Conservation (phyloP, 2,888 invertebrate genomes). For the Vannuccia rotundouncinata region DNA sequence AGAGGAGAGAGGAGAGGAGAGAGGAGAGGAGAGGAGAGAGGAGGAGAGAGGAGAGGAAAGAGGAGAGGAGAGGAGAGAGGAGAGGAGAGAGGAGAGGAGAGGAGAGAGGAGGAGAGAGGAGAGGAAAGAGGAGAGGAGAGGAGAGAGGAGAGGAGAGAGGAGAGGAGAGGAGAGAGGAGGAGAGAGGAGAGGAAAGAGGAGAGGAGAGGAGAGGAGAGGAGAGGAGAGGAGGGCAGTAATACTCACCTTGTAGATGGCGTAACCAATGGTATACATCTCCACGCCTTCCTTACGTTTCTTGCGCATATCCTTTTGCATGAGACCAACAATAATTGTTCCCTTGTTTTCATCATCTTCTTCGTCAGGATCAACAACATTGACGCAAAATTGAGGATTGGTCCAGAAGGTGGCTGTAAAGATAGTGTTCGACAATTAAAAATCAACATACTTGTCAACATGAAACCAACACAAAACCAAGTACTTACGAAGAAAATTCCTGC, state of each 20-base stretch:
- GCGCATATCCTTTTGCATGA: constrained; percentile 71
- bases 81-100: background rate
- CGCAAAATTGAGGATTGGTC: constrained; percentile 48
- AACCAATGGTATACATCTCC: constrained; percentile 88
- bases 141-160: background rate
- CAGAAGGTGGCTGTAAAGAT: constrained; percentile 37
- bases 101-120: background rate
- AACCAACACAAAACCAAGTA: background rate
- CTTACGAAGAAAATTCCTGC: constrained; percentile 36
- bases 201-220: background rate
- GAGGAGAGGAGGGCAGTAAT: no score
- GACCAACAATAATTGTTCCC: constrained; percentile 85
- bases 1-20: background rate
- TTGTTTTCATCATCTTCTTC: constrained; percentile 71
- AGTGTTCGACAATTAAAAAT: no score
- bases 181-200: background rate
- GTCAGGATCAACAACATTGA: constrained; percentile 55
- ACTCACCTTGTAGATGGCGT: constrained; percentile 80
- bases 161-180: background rate
- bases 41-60: background rate
- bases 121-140: background rate
- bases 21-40: background rate
- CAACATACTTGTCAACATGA: no score
- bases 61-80: background rate
- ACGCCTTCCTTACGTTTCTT: constrained; percentile 61